Evolutionary conservation across 2,797 vertebrate genomes (phyloP).

Genomic region (Microhierax caerulescens): DNA sequence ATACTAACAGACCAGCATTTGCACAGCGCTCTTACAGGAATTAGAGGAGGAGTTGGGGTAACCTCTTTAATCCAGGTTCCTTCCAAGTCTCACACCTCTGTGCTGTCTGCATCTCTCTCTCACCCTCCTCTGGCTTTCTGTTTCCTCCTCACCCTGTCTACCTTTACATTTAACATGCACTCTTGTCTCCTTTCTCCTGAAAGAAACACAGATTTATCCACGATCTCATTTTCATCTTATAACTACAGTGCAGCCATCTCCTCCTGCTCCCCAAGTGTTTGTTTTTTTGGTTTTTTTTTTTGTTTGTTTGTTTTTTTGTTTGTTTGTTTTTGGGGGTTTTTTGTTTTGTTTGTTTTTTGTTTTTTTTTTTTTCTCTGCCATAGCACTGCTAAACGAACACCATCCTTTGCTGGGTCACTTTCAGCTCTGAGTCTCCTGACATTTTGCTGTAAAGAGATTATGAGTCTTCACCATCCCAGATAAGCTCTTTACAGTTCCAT

Average conservation of each 20-base stretch:
- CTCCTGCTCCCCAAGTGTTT: neutral
- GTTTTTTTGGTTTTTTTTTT: neutral
- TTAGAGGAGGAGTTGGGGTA: neutral
- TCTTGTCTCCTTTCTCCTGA: neutral
- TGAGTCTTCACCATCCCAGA: neutral
- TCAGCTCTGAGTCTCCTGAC: neutral
- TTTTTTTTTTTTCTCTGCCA: neutral
- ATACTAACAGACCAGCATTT: neutral
- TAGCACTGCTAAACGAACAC: neutral
- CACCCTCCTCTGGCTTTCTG: neutral
- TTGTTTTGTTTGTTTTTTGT: rapidly evolving
- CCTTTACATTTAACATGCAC: neutral
- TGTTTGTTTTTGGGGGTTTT: rapidly evolving
- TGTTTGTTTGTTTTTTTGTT: neutral
- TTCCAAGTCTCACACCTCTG: neutral
- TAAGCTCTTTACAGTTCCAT: neutral
- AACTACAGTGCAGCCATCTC: neutral
- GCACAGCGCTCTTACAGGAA: neutral
- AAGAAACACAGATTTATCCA: neutral
- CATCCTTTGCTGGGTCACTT: neutral
- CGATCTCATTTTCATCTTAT: neutral
- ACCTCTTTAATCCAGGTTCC: neutral
- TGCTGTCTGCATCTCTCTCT: neutral
- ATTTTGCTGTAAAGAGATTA: neutral
- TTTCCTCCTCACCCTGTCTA: neutral